Conservation (phyloP, 2,888 invertebrate genomes). For the Parnassius orleans region DNA sequence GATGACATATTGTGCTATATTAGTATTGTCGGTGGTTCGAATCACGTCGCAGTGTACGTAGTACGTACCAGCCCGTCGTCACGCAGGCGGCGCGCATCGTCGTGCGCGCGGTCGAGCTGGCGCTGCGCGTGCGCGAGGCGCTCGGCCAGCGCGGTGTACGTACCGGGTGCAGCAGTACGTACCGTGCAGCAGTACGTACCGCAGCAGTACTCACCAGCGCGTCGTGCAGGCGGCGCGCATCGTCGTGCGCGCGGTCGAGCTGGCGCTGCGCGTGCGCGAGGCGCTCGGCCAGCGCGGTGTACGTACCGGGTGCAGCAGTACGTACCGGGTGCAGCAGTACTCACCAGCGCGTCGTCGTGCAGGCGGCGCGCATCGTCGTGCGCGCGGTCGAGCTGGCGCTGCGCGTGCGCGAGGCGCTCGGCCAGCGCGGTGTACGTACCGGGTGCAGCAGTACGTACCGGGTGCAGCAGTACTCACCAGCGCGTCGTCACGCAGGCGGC, state of each 20-base stretch:
- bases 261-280: conserved; percentile 74
- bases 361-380: conserved; percentile 64
- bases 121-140: conserved; percentile 72
- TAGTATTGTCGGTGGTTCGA: too few species aligned
- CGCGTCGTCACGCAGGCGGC: conserved; percentile 70
- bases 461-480: conserved; percentile 51
- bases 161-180: conserved; percentile 57
- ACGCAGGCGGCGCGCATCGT: conserved; percentile 65
- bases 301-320: too few species aligned
- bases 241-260: conserved; percentile 68
- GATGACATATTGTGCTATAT: too few species aligned
- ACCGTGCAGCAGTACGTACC: conserved; percentile 79
- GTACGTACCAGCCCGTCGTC: conserved; percentile 70
- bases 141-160: conserved; percentile 69
- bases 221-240: conserved; percentile 68
- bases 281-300: conserved; percentile 65
- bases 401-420: conserved; percentile 71
- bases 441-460: conserved; percentile 59
- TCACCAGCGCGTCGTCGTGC: conserved; percentile 70
- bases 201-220: conserved; percentile 52
- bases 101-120: conserved; percentile 69
- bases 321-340: too few species aligned
- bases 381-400: conserved; percentile 72
- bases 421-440: conserved; percentile 67
- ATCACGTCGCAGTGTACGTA: too few species aligned